A percentile compares a stretch with the other conserved stretches of the same genome.
Conservation (phyloP, 1,140 invertebrate genomes). For the Drosophila biarmipes region DNA sequence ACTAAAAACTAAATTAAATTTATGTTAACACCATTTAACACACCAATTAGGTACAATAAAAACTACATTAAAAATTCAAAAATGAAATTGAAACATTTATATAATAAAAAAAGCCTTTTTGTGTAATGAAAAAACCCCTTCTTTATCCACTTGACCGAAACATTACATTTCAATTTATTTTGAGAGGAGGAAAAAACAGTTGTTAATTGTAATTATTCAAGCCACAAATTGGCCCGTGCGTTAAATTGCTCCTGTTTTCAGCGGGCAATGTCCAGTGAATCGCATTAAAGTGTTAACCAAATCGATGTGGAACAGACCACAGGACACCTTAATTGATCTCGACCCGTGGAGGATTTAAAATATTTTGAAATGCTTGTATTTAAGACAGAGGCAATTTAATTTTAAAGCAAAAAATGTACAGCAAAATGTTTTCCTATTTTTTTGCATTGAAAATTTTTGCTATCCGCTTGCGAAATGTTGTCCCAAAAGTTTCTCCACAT, state of each 20-base stretch:
- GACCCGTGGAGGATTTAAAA: slow-evolving; percentile 15
- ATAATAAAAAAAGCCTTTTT: background rate
- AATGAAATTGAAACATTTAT: background rate
- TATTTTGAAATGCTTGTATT: slow-evolving; percentile 7
- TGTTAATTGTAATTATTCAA: slow-evolving; percentile 45
- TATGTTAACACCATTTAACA: no score
- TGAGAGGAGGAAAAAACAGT: slow-evolving; percentile 9
- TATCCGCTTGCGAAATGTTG: slow-evolving; percentile 8
- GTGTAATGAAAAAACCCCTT: no score
- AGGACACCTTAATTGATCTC: slow-evolving; percentile 18
- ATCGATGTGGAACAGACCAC: slow-evolving; percentile 24
- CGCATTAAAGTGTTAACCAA: slow-evolving; percentile 26
- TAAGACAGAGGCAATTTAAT: background rate
- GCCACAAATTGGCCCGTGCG: slow-evolving; percentile 35
- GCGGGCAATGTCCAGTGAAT: slow-evolving; percentile 9
- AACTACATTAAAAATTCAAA: background rate
- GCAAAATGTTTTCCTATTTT: background rate
- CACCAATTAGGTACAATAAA: background rate
- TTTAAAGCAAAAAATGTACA: background rate
- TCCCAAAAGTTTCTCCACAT: slow-evolving; percentile 14
- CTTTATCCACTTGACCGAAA: background rate
- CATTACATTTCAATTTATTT: slow-evolving; percentile 25
- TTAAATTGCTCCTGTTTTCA: slow-evolving; percentile 21
- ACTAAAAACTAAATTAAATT: no score
- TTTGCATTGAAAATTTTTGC: background rate